These are phyloP conservation scores for Pelecanus crispus DNA, from an alignment of 2,113 vertebrate genomes.

Conservation along the genomic window DNA sequence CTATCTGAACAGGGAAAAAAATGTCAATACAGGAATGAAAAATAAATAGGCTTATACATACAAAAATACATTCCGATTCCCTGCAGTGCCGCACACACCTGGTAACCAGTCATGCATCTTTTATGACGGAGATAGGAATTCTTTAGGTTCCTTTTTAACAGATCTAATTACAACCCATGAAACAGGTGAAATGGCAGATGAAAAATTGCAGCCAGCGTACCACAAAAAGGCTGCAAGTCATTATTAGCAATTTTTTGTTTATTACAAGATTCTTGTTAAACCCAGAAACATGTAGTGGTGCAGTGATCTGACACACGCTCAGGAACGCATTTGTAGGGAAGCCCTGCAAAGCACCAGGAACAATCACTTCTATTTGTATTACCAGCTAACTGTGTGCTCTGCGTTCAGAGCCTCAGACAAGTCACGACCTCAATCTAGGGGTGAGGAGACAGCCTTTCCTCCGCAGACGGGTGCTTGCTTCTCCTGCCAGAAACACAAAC, in stretches of 20 bases:
- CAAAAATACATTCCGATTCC: accelerated
- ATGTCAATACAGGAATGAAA: background rate
- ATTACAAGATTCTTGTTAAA: background rate
- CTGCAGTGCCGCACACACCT: background rate
- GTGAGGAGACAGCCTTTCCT: background rate
- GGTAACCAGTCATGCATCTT: accelerated
- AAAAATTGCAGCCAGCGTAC: background rate
- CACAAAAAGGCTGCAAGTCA: background rate
- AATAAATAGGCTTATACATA: background rate
- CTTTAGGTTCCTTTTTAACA: background rate
- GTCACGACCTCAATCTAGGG: accelerated
- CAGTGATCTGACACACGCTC: background rate
- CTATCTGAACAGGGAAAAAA: background rate
- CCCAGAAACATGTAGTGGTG: background rate
- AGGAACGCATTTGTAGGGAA: background rate
- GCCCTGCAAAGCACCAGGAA: background rate
- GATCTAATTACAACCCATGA: background rate
- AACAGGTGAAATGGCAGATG: background rate
- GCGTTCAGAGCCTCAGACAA: background rate
- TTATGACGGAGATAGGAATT: background rate
- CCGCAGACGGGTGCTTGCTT: background rate
- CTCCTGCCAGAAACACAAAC: background rate
- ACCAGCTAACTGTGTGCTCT: background rate
- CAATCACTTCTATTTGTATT: background rate
- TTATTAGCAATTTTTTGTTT: background rate